These are phyloP conservation scores for Halocynthia aurantium DNA, from an alignment of 23 tunicate species.

Conservation along the genomic window DNA sequence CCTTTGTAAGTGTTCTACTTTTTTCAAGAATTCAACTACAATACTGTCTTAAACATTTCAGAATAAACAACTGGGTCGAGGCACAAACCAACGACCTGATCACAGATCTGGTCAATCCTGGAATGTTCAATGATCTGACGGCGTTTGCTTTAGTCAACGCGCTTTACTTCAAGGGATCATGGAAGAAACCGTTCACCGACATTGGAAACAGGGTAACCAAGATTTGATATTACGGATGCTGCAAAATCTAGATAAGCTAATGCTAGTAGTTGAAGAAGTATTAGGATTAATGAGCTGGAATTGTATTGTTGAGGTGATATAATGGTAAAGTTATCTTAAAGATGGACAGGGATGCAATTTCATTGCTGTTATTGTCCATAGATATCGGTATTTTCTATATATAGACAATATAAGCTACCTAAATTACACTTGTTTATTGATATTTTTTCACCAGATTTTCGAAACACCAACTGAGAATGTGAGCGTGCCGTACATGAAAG, in stretches of 20 bases:
- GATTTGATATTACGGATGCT: not conserved
- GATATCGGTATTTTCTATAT: too few species aligned
- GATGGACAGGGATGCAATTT: too few species aligned
- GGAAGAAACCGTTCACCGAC: constrained; percentile 34
- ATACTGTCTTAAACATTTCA: not conserved
- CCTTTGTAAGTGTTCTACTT: not conserved
- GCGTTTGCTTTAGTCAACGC: constrained; percentile 48
- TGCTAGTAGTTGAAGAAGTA: not conserved
- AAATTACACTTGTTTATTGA: not conserved
- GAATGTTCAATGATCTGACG: constrained; percentile 22
- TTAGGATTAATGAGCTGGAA: not conserved
- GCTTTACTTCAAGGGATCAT: constrained; percentile 53
- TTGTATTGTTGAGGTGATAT: too few species aligned
- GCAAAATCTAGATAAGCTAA: not conserved
- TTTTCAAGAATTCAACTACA: not conserved
- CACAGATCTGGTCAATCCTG: constrained; percentile 31
- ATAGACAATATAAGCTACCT: not conserved
- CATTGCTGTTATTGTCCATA: too few species aligned
- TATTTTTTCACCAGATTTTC: not conserved
- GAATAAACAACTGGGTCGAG: constrained; percentile 67
- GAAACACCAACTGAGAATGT: constrained; percentile 12
- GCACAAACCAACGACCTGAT: constrained; percentile 34
- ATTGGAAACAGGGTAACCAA: not conserved
- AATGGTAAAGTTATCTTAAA: too few species aligned
- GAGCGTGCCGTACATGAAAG: not conserved